Evolutionary conservation across 2,888 invertebrate genomes (phyloP).

Genomic region (Nymphalis urticae): DNA sequence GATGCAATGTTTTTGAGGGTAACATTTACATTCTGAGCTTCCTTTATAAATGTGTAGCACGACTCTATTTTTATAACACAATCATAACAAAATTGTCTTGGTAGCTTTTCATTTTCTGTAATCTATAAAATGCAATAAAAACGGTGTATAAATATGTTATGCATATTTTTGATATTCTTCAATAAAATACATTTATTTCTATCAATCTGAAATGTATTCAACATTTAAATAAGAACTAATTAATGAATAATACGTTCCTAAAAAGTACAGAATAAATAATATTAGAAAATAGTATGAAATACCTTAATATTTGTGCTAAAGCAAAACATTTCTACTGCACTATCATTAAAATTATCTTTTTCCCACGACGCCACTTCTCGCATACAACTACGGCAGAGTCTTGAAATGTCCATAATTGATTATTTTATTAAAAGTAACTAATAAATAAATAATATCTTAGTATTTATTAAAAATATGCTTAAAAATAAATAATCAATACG

Average conservation of each 20-base stretch:
- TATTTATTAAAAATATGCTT: background rate
- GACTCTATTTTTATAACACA: constrained; percentile 76
- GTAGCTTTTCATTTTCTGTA: constrained; percentile 66
- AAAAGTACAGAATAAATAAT: too few relatives aligned
- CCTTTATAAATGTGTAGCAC: constrained; percentile 72
- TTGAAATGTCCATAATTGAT: constrained; percentile 56
- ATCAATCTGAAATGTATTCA: background rate
- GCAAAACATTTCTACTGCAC: constrained; percentile 65
- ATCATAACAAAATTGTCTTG: constrained; percentile 75
- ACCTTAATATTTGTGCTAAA: constrained; percentile 69
- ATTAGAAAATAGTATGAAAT: background rate
- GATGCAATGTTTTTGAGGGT: constrained; percentile 63
- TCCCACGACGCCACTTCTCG: constrained; percentile 68
- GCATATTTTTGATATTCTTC: background rate
- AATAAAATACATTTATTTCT: background rate
- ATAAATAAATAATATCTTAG: background rate
- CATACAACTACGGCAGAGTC: constrained; percentile 70
- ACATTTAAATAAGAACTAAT: background rate
- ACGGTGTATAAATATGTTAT: constrained; percentile 5
- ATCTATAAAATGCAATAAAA: constrained; percentile 49
- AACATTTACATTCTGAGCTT: constrained; percentile 63
- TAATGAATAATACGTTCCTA: too few relatives aligned
- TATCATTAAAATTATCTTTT: constrained; percentile 54
- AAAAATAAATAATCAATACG: background rate
- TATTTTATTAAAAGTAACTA: background rate